A percentile compares a stretch with the other conserved stretches of the same genome.
These are phyloP conservation scores for Philonicus albiceps DNA, from an alignment of 2,888 invertebrate species.

Conservation along the genomic window DNA sequence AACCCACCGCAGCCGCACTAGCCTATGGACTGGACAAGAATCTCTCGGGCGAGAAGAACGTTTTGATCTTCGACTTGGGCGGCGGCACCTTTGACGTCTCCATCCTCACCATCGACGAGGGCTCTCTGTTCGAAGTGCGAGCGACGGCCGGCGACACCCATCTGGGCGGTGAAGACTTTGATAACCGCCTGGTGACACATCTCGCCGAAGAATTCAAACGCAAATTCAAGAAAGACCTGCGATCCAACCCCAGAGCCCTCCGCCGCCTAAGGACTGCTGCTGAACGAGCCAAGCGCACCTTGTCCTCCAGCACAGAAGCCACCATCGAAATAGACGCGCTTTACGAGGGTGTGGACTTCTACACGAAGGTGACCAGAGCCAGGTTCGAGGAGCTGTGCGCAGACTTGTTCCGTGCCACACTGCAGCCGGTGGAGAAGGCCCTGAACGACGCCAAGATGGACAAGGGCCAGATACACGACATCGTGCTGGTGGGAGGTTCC, in stretches of 20 bases:
- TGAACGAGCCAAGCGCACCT: conserved; percentile 76
- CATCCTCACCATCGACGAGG: conserved; percentile 89
- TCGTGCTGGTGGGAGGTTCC: conserved; percentile 80
- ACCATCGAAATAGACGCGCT: conserved; percentile 76
- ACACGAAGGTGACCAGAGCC: conserved; percentile 73
- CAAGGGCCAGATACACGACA: conserved; percentile 75
- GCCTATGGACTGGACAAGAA: conserved; percentile 89
- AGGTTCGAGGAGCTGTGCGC: conserved; percentile 77
- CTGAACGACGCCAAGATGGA: conserved; percentile 78
- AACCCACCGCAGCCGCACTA: conserved; percentile 90
- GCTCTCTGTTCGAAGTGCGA: conserved; percentile 87
- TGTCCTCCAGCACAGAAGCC: conserved; percentile 77
- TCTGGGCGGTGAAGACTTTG: conserved; percentile 89
- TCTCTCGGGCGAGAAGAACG: conserved; percentile 78
- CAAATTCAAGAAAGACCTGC: conserved; percentile 73
- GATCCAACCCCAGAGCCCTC: conserved; percentile 68
- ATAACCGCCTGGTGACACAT: conserved; percentile 84
- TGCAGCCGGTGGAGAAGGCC: conserved; percentile 78
- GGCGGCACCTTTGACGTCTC: conserved; percentile 96
- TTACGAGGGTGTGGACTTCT: conserved; percentile 74
- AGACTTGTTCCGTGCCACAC: conserved; percentile 73
- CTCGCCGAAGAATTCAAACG: conserved; percentile 85
- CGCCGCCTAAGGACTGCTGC: conserved; percentile 75
- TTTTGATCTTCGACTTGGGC: conserved; percentile 67
- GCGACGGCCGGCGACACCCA: conserved; percentile 93